Base-by-base conservation (phyloP, 1,140 invertebrate species). In the Apis mellifera region DNA sequence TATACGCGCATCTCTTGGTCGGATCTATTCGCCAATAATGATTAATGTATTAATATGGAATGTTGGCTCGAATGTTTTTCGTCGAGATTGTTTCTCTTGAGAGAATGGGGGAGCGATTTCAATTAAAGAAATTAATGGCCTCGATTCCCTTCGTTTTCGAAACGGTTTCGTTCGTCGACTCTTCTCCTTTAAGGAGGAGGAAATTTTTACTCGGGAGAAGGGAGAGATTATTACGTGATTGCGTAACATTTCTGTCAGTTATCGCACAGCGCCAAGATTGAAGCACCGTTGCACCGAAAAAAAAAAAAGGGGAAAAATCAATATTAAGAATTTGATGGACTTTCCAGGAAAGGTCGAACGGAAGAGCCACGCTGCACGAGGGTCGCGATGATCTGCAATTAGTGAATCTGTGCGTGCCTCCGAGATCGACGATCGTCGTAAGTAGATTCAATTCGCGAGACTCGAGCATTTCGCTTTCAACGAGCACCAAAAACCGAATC, bases 291-390 rank as follows among this genome's bases (percentile, higher is more conserved):
- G 62, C 50, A 55, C 65, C 76, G 26, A 69, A 8, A 21, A 5
- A 21, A 11, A 9, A 12, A 48, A 19, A 1, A 12, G n/a, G 19
- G 0, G 7, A 21, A 17, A 12, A 12, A 15, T 17, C 42, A 32
- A 26, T 78, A 78, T 88, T 80, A 84, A 89, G 50, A 88, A 85
- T 90, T 91, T 93, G 78, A 88, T 94, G 90, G 89, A 84, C 90
- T 93, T 93, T 92, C 91, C 92, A 92, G 91, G 92, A 89, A 78
- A 93, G 91, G 85, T 91, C 92, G 73, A 90, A 90, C 73, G 90
- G 90, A 87, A 91, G 92, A 86, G 86, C 88, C 74, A 89, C 86
- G 86, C 89, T 87, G 83, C 87, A 90, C 86, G 91, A 92, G 90
- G 88, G 83, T 90, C 92, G 92, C 83, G 89, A 92, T 60, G 90